These are phyloP conservation scores for Corynorhinus townsendii DNA, from an alignment of 2,113 vertebrate species.

Conservation along the genomic window DNA sequence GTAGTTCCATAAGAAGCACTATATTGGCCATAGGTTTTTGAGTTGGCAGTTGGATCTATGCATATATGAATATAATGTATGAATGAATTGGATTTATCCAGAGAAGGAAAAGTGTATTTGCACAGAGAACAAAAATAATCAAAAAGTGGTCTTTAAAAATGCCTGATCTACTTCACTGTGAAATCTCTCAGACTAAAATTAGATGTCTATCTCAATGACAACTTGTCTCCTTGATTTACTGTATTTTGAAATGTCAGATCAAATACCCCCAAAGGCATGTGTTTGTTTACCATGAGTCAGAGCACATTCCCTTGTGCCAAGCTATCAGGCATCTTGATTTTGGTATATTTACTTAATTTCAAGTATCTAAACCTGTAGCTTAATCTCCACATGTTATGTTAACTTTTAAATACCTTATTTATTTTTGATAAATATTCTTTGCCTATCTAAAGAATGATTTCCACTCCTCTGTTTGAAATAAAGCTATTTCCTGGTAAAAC, in stretches of 20 bases:
- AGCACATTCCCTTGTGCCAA: neutral
- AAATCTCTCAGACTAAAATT: neutral
- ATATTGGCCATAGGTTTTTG: neutral
- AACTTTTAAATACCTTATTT: neutral
- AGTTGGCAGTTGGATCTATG: neutral
- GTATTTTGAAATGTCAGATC: neutral
- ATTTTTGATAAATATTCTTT: neutral
- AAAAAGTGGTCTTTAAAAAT: neutral
- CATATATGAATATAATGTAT: neutral
- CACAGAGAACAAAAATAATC: neutral
- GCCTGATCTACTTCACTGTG: neutral
- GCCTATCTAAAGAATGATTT: neutral
- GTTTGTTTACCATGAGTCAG: neutral
- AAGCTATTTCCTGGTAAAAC: neutral
- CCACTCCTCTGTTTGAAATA: neutral
- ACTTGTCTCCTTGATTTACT: neutral
- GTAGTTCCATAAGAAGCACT: neutral
- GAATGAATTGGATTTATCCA: neutral
- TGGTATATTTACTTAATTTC: neutral
- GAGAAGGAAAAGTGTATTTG: neutral
- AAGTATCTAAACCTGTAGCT: neutral
- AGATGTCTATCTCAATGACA: neutral
- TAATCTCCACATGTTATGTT: neutral
- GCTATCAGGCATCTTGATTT: neutral
- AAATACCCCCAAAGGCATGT: neutral